Percentiles rank a stretch among this genome's conserved stretches.
Conservation (phyloP, 2,113 vertebrate genomes). For the Rana temporaria region DNA sequence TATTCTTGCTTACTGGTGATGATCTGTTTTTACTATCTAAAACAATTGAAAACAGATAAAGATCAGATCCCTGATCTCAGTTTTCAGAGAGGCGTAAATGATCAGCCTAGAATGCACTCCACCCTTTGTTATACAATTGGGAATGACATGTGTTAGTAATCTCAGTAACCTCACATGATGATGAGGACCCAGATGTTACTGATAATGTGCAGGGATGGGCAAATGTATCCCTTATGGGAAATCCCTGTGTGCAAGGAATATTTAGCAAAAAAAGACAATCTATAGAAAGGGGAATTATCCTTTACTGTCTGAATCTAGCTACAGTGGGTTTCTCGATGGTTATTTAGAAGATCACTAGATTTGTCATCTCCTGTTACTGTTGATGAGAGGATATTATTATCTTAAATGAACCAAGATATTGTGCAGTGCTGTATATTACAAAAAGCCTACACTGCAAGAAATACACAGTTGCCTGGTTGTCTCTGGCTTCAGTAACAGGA, state of each 20-base stretch:
- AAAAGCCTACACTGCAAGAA: too few relatives aligned
- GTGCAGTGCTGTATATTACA: too few relatives aligned
- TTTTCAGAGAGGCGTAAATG: background rate
- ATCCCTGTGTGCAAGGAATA: background rate
- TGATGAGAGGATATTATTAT: too few relatives aligned
- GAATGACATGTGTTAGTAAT: slow-evolving; percentile 51
- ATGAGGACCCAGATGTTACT: slow-evolving; percentile 37
- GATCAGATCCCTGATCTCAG: slow-evolving; percentile 1
- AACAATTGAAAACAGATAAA: slow-evolving; percentile 1
- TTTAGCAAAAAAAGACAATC: background rate
- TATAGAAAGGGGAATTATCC: too few relatives aligned
- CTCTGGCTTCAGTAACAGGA: too few relatives aligned
- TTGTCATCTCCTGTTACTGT: too few relatives aligned
- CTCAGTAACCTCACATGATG: slow-evolving; percentile 35
- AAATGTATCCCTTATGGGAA: slow-evolving; percentile 24
- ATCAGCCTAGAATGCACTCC: slow-evolving; percentile 16
- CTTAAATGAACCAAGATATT: too few relatives aligned
- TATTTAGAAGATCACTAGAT: too few relatives aligned
- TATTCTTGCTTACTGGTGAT: background rate
- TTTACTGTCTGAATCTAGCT: too few relatives aligned
- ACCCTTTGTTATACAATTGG: slow-evolving; percentile 34
- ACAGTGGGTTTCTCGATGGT: too few relatives aligned
- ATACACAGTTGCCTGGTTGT: too few relatives aligned
- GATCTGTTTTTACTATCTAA: background rate
- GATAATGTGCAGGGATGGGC: slow-evolving; percentile 29